Conservation (phyloP, 2,797 vertebrate genomes). For the Threskiornis aethiopicus region DNA sequence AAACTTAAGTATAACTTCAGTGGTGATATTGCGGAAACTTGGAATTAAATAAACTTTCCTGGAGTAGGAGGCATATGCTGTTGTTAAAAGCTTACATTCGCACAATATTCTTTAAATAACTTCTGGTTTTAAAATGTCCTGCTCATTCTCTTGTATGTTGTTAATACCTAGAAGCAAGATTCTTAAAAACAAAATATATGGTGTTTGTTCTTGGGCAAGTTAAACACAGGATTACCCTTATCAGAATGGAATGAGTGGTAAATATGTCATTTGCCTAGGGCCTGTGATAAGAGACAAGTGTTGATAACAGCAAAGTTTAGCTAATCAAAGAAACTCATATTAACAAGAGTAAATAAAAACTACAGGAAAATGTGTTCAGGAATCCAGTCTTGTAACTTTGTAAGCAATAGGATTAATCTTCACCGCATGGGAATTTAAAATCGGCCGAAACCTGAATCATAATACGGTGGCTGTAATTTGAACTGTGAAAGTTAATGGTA, state of each 20-base stretch:
- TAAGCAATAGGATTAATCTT: conserved; percentile 55
- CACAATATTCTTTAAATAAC: background rate
- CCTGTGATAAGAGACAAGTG: conserved; percentile 72
- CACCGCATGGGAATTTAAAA: conserved; percentile 32
- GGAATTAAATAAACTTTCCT: conserved; percentile 34
- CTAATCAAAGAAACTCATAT: conserved; percentile 75
- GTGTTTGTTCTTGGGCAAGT: conserved; percentile 79
- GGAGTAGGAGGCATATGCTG: background rate
- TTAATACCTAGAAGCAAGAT: conserved; percentile 70
- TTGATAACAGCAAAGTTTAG: conserved; percentile 73
- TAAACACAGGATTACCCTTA: conserved; percentile 79
- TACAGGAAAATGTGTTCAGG: conserved; percentile 63
- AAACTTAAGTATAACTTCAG: conserved; percentile 11
- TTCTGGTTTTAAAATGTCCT: conserved; percentile 7
- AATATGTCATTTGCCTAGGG: conserved; percentile 73
- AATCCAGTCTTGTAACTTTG: conserved; percentile 66
- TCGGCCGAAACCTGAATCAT: background rate
- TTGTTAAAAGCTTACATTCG: background rate
- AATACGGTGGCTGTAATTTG: conserved; percentile 12
- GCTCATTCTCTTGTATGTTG: conserved; percentile 29
- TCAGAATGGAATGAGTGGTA: conserved; percentile 76
- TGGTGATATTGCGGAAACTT: background rate
- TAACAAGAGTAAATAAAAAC: conserved; percentile 72
- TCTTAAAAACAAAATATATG: conserved; percentile 65
- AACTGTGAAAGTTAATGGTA: conserved; percentile 33